Evolutionary conservation across 2,113 vertebrate species (phyloP).

Genomic region (Eulemur macaco): DNA sequence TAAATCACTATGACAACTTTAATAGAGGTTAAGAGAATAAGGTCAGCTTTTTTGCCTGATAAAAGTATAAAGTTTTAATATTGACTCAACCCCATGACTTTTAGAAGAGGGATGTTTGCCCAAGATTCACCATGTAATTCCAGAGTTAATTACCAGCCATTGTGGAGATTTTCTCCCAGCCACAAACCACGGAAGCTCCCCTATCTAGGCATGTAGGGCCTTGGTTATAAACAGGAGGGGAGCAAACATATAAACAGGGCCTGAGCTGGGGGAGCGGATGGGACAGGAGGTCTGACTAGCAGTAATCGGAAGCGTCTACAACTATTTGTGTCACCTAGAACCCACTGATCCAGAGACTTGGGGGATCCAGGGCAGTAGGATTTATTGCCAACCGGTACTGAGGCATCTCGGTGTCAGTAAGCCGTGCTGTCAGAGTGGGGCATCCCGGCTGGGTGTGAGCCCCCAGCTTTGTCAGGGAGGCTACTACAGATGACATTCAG

Average conservation of each 20-base stretch:
- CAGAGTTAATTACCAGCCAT: neutral
- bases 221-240: neutral
- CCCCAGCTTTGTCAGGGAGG: neutral
- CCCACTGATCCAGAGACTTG: neutral
- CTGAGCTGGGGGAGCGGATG: neutral
- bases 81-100: neutral
- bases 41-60: neutral
- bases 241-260: neutral
- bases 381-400: neutral
- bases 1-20: neutral
- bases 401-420: neutral
- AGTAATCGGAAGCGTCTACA: neutral
- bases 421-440: neutral
- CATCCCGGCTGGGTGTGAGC: neutral
- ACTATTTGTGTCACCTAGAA: neutral
- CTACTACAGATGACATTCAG: neutral
- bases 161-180: neutral
- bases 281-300: neutral
- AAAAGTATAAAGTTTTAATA: neutral
- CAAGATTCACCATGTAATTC: neutral
- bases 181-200: neutral
- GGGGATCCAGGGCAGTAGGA: accelerated
- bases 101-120: no score
- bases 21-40: neutral
- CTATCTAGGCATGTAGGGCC: no score